Evolutionary conservation across 2,797 vertebrate genomes (phyloP).

Genomic region (Choloepus didactylus): DNA sequence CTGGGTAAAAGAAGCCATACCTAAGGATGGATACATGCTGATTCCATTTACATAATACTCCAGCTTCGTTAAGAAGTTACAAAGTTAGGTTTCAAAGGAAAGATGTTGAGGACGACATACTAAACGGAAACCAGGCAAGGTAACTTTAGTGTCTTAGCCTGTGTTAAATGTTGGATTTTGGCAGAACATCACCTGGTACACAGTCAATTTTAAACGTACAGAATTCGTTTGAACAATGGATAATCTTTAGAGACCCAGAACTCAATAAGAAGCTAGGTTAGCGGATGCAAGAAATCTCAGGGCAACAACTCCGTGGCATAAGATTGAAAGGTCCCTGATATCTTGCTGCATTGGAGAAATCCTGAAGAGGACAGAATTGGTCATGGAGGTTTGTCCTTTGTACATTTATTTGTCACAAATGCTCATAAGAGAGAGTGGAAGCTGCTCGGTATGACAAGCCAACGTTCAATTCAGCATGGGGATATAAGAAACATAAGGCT

Average conservation of each 20-base stretch:
- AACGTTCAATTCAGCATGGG: no score
- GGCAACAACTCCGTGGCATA: neutral
- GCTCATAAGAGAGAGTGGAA: no score
- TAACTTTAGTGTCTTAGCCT: neutral
- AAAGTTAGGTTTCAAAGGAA: neutral
- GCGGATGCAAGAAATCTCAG: neutral
- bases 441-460: no score
- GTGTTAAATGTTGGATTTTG: neutral
- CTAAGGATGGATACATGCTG: no score
- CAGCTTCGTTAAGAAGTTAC: neutral
- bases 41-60: neutral
- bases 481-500: no score
- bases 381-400: no score
- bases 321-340: no score
- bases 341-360: no score
- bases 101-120: neutral
- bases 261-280: neutral
- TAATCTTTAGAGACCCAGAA: neutral
- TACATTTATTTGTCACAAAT: no score
- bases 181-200: neutral
- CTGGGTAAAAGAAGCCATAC: no score
- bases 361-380: no score
- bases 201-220: neutral
- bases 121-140: neutral
- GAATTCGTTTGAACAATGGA: neutral